A percentile compares a stretch with the other conserved stretches of the same genome.
Conservation (phyloP, 2,797 vertebrate species). For the Pitangus sulphuratus region DNA sequence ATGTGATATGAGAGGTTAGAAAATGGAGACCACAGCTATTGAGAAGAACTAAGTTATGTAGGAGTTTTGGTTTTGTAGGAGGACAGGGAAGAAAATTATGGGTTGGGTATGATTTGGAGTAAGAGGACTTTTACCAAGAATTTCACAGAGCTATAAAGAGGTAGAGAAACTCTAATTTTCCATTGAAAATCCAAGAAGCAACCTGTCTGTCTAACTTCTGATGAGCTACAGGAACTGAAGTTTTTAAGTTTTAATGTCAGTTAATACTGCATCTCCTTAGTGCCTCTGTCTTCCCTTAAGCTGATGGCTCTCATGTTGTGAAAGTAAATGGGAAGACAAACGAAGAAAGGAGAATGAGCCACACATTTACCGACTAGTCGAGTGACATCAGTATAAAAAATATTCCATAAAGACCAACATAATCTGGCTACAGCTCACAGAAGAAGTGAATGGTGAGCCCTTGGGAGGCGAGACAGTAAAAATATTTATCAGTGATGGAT, state of each 20-base stretch:
- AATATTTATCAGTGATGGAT: background rate
- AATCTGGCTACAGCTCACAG: background rate
- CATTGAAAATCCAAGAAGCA: background rate
- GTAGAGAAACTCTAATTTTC: background rate
- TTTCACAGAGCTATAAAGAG: background rate
- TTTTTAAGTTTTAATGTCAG: background rate
- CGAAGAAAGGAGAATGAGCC: background rate
- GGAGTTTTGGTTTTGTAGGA: background rate
- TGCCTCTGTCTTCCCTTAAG: background rate
- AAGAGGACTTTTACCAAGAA: background rate
- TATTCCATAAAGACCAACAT: background rate
- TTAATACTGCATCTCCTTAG: background rate
- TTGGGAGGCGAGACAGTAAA: background rate
- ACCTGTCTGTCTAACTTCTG: background rate
- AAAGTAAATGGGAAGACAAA: background rate
- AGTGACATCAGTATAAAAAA: background rate
- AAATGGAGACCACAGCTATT: background rate
- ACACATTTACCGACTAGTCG: fast-evolving
- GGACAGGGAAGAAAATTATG: background rate
- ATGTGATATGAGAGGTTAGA: background rate
- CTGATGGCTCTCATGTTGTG: background rate
- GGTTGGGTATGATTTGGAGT: background rate
- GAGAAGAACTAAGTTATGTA: background rate
- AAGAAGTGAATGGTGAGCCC: background rate
- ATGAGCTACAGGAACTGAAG: background rate